phyloP scores from a whole-genome alignment of 2,113 vertebrate genomes.

The Aptenodytes patagonicus region DNA sequence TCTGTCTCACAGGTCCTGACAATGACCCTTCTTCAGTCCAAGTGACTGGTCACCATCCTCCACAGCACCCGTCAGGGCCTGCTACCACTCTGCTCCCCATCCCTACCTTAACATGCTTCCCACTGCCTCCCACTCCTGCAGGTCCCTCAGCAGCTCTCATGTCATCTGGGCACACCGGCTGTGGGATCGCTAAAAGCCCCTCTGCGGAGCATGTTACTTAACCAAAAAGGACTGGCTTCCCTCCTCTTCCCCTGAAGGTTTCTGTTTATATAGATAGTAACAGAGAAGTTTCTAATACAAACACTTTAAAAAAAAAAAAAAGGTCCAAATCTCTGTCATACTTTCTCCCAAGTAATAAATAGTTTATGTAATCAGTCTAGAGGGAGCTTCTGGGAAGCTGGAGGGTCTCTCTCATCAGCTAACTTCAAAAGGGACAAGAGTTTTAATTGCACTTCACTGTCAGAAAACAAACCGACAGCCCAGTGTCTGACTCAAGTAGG shows the following conservation, averaged over 20 bases:
- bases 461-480: conserved; percentile 23
- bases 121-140: not conserved
- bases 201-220: not conserved
- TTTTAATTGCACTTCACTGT: conserved; percentile 37
- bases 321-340: not conserved
- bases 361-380: not conserved
- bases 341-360: not conserved
- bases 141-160: not conserved
- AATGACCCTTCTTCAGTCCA: not conserved
- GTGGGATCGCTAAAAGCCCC: not conserved
- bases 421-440: conserved; percentile 32
- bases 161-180: not conserved
- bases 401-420: not conserved
- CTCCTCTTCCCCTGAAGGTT: not conserved
- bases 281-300: not conserved
- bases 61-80: fast-evolving
- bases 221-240: not conserved
- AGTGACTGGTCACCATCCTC: not conserved
- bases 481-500: not conserved
- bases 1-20: not conserved
- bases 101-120: not conserved
- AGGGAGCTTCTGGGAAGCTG: not conserved
- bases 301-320: not conserved
- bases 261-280: not conserved
- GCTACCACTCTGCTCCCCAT: not conserved